Evolutionary conservation across 2,888 invertebrate genomes (phyloP), one percentile per base, ranked within the genome.

Genomic region (Pilophorus perplexus): DNA sequence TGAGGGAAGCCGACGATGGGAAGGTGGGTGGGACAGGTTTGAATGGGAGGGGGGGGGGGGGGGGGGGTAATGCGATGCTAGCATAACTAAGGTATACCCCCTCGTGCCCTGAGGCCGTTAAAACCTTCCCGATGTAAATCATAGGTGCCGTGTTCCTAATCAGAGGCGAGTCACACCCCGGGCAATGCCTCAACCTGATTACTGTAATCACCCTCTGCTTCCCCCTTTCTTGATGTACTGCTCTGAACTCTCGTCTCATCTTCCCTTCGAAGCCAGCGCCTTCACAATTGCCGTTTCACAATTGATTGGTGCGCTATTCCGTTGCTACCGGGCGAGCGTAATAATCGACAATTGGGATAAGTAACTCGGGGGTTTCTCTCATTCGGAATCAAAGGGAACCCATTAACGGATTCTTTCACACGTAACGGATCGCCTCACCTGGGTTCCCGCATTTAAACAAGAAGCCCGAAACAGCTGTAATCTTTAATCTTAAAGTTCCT

Each of bases 141-240:
- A 62, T 62, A 62, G 62, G 62, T 62, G 62, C 62, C 62, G 62
- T 62, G 62, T 38, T 44, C 48, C 62, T 62, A 62, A 62, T 62
- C 62, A 62, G 62, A 62, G 48, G 28, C 22, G 62, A 46, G 62
- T 62, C 62, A 62, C 62, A 62, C 62, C 62, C 62, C 46, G 62
- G 46, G 48, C 62, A 46, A 12, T 28, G 62, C 48, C 46, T 46
- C 62, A 42, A 62, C 33, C 62, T 62, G 62, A 62, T 62, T 62
- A 62, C 62, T 28, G 62, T 62, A 62, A 62, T 62, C 62, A 62
- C 62, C 27, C 22, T n/a, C n/a, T n/a, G n/a, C 33, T 8, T 8
- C 28, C 28, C 52, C 33, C 33, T 33, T 18, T 25, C 52, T 62
- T 62, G 62, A 62, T 62, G 62, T 62, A 62, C 46, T 3, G 62